Conservation (phyloP, 2,888 invertebrate species). For the Calameuta filiformis region DNA sequence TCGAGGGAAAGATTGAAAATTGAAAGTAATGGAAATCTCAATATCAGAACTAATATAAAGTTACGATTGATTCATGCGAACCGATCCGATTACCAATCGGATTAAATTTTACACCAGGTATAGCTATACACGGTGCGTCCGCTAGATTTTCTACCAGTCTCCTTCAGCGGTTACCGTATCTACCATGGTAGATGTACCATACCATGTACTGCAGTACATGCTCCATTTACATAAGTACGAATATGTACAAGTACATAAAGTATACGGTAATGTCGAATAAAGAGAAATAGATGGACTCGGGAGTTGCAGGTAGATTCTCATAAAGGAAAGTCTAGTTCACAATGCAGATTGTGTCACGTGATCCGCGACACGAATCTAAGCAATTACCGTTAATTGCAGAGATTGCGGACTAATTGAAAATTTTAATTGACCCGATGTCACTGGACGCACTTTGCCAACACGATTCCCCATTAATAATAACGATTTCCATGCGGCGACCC, state of each 20-base stretch:
- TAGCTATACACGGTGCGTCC: background rate
- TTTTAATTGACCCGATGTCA: constrained; percentile 42
- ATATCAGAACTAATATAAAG: constrained; percentile 18
- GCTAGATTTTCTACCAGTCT: background rate
- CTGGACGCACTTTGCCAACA: background rate
- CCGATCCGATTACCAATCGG: constrained; percentile 33
- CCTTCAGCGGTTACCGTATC: background rate
- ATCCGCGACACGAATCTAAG: constrained; percentile 34
- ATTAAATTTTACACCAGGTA: background rate
- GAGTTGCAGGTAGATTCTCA: constrained; percentile 23
- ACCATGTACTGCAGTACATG: background rate
- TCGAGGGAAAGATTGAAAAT: background rate
- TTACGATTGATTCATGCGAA: constrained; percentile 29
- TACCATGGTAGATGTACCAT: background rate
- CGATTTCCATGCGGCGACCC: background rate
- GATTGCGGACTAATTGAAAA: constrained; percentile 32
- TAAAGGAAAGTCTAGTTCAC: constrained; percentile 40
- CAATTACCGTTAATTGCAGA: constrained; percentile 12
- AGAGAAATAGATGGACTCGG: too few relatives aligned
- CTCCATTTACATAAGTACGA: background rate
- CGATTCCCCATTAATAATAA: background rate
- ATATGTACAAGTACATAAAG: background rate
- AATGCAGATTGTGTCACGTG: constrained; percentile 39
- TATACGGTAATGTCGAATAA: background rate
- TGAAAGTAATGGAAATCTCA: background rate